These are phyloP conservation scores for Drosophila melanocephala DNA, from an alignment of 2,888 invertebrate genomes.

Conservation along the genomic window DNA sequence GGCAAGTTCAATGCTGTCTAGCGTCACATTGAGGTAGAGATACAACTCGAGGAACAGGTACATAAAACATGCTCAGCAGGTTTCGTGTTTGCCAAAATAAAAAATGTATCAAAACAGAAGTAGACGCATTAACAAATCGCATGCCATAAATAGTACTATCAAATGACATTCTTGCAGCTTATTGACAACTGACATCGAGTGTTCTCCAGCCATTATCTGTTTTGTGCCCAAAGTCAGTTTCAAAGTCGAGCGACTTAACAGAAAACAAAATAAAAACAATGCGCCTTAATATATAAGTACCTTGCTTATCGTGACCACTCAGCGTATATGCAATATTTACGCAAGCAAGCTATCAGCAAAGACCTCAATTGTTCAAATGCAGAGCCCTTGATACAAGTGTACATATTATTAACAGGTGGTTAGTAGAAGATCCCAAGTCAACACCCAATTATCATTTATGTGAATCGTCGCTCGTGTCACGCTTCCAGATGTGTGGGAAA, in stretches of 20 bases:
- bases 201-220: constrained; percentile 30
- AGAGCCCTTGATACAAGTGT: constrained; percentile 34
- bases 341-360: constrained; percentile 29
- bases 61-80: constrained; percentile 34
- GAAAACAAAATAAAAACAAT: constrained; percentile 17
- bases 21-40: constrained; percentile 17
- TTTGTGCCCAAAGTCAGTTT: constrained; percentile 40
- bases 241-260: constrained; percentile 49
- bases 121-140: neutral
- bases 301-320: constrained; percentile 45
- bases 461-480: constrained; percentile 33
- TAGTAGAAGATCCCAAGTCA: neutral
- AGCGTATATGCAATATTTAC: constrained; percentile 43
- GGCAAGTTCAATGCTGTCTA: constrained; percentile 48
- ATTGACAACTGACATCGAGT: constrained; percentile 10
- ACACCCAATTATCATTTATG: constrained; percentile 32
- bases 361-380: constrained; percentile 16
- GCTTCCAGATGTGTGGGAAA: constrained; percentile 44
- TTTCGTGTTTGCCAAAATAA: constrained; percentile 31
- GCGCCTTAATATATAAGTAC: constrained; percentile 23
- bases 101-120: neutral
- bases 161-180: neutral
- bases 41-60: neutral
- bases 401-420: constrained; percentile 20
- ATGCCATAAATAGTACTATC: constrained; percentile 19